phyloP scores from a whole-genome alignment of 2,888 invertebrate species.

The Poecilus cupreus region DNA sequence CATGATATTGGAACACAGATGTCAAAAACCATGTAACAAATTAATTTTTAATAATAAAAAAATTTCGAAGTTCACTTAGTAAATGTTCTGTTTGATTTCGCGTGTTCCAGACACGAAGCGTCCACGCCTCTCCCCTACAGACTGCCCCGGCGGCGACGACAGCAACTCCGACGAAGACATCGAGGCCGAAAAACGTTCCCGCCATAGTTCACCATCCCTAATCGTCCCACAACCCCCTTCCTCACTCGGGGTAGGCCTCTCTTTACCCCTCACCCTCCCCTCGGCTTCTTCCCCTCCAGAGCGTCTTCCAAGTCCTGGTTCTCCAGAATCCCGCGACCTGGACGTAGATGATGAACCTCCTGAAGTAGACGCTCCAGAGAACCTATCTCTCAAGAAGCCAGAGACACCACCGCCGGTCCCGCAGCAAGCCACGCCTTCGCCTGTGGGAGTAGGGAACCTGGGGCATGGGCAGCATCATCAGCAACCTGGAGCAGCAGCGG shows the following conservation, averaged over 20 bases:
- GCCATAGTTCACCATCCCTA: constrained; percentile 69
- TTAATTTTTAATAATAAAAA: no score
- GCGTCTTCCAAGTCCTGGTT: constrained; percentile 70
- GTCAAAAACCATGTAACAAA: no score
- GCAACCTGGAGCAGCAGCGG: constrained; percentile 56
- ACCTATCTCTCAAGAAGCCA: constrained; percentile 85
- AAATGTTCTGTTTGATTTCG: no score
- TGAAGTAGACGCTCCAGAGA: constrained; percentile 81
- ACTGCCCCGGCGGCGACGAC: constrained; percentile 71
- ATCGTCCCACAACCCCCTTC: constrained; percentile 67
- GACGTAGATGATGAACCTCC: constrained; percentile 75
- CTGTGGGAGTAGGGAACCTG: constrained; percentile 62
- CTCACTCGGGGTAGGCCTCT: constrained; percentile 73
- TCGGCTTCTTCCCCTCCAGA: constrained; percentile 65
- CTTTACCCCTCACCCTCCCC: constrained; percentile 73
- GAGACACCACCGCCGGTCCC: constrained; percentile 71
- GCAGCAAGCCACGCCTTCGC: constrained; percentile 46
- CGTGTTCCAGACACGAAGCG: constrained; percentile 70
- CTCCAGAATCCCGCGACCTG: constrained; percentile 73
- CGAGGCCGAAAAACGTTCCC: constrained; percentile 68
- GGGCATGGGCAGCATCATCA: constrained; percentile 66
- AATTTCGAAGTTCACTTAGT: no score
- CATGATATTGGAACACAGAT: no score
- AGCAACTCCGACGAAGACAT: constrained; percentile 72
- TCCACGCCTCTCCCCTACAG: constrained; percentile 72